Conservation (phyloP, 2,797 vertebrate species). For the Agapornis canus region DNA sequence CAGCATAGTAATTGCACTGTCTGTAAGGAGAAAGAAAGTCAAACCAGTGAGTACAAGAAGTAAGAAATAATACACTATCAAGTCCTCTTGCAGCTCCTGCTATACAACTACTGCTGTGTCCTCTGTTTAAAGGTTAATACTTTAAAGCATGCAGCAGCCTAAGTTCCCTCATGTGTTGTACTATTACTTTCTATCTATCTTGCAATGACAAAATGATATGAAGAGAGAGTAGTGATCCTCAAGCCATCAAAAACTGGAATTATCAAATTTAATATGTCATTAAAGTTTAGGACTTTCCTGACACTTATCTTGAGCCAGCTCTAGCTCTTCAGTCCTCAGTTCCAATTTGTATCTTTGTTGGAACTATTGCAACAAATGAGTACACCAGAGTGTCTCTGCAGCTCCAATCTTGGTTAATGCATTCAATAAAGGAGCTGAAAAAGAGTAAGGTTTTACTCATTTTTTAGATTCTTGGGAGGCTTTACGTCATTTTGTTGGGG, state of each 20-base stretch:
- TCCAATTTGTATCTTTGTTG: neutral
- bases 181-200: neutral
- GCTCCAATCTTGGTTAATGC: neutral
- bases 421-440: neutral
- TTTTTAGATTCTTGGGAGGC: neutral
- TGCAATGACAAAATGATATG: neutral
- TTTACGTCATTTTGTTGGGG: neutral
- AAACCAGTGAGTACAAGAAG: neutral
- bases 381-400: neutral
- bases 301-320: neutral
- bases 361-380: neutral
- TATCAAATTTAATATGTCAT: fast-evolving
- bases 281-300: neutral
- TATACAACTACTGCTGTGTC: neutral
- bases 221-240: neutral
- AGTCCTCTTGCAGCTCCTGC: neutral
- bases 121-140: neutral
- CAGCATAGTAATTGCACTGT: neutral
- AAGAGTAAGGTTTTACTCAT: fast-evolving
- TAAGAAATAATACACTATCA: neutral
- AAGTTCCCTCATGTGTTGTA: neutral
- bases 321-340: neutral
- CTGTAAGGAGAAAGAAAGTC: neutral
- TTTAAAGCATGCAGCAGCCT: neutral
- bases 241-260: neutral